phyloP scores from a whole-genome alignment of 1,140 invertebrate genomes.

The Calosoma granatense region DNA sequence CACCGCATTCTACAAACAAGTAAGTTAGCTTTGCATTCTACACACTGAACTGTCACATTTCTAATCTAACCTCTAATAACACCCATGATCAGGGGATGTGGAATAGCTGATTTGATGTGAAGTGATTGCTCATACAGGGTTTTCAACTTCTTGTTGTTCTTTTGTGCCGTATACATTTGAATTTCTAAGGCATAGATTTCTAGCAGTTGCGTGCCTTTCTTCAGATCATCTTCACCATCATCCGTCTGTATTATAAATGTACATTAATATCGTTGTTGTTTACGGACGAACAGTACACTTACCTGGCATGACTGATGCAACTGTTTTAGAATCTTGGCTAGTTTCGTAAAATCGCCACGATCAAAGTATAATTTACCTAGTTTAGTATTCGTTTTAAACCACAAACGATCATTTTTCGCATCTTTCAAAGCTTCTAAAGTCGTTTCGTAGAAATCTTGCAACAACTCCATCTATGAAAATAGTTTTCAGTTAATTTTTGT shows the following conservation, averaged over 20 bases:
- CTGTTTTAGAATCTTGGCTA: slow-evolving; percentile 95
- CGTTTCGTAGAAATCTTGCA: slow-evolving; percentile 99
- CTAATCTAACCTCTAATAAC: slow-evolving; percentile 83
- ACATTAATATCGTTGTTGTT: slow-evolving; percentile 36
- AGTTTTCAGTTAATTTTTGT: slow-evolving; percentile 10
- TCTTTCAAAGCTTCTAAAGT: slow-evolving; percentile 96
- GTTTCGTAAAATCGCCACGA: slow-evolving; percentile 85
- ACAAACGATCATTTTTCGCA: slow-evolving; percentile 97
- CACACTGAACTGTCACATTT: too few relatives aligned
- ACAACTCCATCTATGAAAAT: slow-evolving; percentile 85
- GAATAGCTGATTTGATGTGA: slow-evolving; percentile 98
- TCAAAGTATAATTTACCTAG: slow-evolving; percentile 98
- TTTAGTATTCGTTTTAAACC: slow-evolving; percentile 99
- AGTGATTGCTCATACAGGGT: slow-evolving; percentile 96
- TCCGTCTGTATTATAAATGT: slow-evolving; percentile 53
- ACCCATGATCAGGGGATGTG: slow-evolving; percentile 98
- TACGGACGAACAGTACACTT: slow-evolving; percentile 9
- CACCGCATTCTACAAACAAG: slow-evolving; percentile 76
- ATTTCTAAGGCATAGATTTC: slow-evolving; percentile 99
- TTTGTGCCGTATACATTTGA: slow-evolving; percentile 99
- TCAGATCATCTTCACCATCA: slow-evolving; percentile 98
- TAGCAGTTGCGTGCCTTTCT: slow-evolving; percentile 95
- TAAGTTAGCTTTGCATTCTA: too few relatives aligned
- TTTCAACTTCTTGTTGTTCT: slow-evolving; percentile 99
- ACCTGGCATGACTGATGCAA: slow-evolving; percentile 89